Base-by-base conservation (phyloP, 2,797 vertebrate genomes). In the Valencia hispanica region DNA sequence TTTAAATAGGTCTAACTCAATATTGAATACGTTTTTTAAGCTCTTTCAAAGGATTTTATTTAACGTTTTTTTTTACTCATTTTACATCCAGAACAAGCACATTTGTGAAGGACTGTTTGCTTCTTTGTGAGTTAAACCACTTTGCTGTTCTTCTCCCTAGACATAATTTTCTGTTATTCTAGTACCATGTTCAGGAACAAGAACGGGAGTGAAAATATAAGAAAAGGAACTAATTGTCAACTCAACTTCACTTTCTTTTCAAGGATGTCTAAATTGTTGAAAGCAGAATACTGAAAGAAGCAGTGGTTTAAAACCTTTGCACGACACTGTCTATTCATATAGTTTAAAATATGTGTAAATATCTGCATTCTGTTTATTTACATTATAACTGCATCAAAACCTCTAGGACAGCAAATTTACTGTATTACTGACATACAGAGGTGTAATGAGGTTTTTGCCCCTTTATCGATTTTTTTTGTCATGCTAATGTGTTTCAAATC, bases 121-220 rank as follows among this genome's bases (percentile, higher is more conserved):
- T 68, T 66, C 39, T 41, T 66, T 41, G 36, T n/a, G 41, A 66
- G 63, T 66, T 66, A 66, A n/a, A n/a, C 65, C 65, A 68, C n/a
- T 45, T 68, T 7, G 25, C 25, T 45, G 25, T n/a, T 43, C 9
- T 43, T 11, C 0, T 6, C 41, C 65, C 10, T 45, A n/a, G n/a
- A n/a, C n/a, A n/a, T n/a, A n/a, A n/a, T 43, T 17, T 27, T 43
- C 14, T 27, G n/a, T 41, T 66, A 43, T 66, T 41, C 36, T 11
- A 18, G 34, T 2, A 36, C 32, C 32, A 63, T 36, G 34, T 25
- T 65, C 61, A 65, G 61, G 61, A 65, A 65, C 34, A 39, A 39
- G 36, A 12, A 43, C 6, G 41, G 36, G 10, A 53, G 10, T 27
- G 12, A 14, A 30, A 57, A 57, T 6, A 57, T 9, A 11, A 30